A percentile compares a stretch with the other conserved stretches of the same genome.
These are phyloP conservation scores for Eupithecia dodoneata DNA, from an alignment of 2,888 invertebrate genomes.

Conservation along the genomic window DNA sequence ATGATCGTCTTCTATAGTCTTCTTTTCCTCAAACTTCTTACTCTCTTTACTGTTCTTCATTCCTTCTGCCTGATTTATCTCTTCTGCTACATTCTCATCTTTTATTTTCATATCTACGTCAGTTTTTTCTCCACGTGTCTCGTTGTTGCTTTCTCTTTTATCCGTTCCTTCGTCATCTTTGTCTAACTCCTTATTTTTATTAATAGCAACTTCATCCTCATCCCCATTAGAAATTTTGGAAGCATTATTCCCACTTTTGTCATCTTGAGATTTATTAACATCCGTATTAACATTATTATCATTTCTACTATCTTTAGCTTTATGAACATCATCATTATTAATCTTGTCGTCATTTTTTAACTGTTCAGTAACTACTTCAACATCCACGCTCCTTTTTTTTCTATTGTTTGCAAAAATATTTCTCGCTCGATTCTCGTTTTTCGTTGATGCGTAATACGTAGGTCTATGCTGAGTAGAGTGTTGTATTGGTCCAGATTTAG, in stretches of 20 bases:
- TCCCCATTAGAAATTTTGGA: background rate
- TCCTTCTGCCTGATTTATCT: background rate
- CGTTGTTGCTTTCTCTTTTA: background rate
- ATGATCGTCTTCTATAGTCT: background rate
- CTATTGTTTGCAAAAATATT: background rate
- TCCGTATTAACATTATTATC: background rate
- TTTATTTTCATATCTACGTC: background rate
- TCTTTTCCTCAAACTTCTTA: background rate
- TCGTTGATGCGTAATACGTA: constrained; percentile 51
- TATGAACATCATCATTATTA: background rate
- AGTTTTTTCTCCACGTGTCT: background rate
- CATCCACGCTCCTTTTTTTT: background rate
- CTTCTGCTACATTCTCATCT: background rate
- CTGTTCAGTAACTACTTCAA: background rate
- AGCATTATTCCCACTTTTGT: background rate
- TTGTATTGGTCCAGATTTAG: constrained; percentile 53
- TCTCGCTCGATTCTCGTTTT: constrained; percentile 28
- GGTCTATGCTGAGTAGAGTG: constrained; percentile 63
- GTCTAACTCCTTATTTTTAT: background rate
- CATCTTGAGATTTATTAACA: background rate
- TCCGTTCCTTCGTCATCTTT: background rate
- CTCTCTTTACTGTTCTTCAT: background rate
- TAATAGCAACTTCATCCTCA: background rate
- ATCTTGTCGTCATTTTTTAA: background rate
- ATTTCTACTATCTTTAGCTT: background rate